Evolutionary conservation across 1,140 invertebrate genomes (phyloP).

Genomic region (Helicoverpa zea): DNA sequence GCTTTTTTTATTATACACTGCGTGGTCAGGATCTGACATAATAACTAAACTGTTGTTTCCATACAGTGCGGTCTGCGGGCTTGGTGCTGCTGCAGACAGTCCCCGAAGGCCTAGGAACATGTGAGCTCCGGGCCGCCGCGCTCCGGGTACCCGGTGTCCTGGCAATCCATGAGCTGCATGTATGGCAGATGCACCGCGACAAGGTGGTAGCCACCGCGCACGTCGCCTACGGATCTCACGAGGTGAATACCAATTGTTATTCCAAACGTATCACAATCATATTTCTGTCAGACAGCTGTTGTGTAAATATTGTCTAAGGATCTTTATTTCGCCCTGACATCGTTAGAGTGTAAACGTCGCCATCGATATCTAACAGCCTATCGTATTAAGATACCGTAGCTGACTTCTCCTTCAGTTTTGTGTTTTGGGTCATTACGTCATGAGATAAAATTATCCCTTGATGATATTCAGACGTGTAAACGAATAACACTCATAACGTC

Average conservation of each 20-base stretch:
- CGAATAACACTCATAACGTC: no score
- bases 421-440: no score
- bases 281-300: constrained; percentile 1
- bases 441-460: no score
- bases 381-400: no score
- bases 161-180: constrained; percentile 94
- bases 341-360: background rate
- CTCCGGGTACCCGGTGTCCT: constrained; percentile 92
- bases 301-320: constrained; percentile 26
- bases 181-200: constrained; percentile 92
- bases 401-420: no score
- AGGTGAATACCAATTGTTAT: constrained; percentile 60
- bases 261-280: constrained; percentile 1
- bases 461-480: no score
- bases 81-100: constrained; percentile 94
- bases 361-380: background rate
- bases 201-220: constrained; percentile 91
- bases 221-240: constrained; percentile 88
- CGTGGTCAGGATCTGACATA: no score
- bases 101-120: constrained; percentile 92
- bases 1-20: no score
- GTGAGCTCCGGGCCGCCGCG: constrained; percentile 89
- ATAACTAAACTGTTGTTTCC: background rate
- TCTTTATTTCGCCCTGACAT: constrained; percentile 29
- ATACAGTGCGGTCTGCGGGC: constrained; percentile 83